Evolutionary conservation across 2,797 vertebrate species (phyloP).

Genomic region (Monodelphis domestica): DNA sequence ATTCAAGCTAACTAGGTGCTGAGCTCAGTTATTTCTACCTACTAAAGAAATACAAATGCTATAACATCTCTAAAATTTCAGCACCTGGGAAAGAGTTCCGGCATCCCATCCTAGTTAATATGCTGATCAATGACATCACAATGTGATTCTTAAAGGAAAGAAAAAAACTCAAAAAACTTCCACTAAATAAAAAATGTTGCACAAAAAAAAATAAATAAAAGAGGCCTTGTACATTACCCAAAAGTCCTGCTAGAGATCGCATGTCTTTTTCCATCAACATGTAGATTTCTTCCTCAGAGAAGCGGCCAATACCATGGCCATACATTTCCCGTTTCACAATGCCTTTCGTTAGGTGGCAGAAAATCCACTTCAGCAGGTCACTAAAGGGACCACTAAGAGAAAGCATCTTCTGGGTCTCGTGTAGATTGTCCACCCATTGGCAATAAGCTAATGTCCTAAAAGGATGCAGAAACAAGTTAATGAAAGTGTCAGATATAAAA

Average conservation of each 20-base stretch:
- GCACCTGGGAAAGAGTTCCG: not conserved
- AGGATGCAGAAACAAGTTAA: conserved; percentile 72
- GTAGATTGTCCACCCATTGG: conserved; percentile 98
- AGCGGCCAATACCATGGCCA: conserved; percentile 97
- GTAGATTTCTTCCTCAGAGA: conserved; percentile 96
- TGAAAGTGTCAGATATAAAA: conserved; percentile 31
- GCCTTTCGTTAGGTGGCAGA: conserved; percentile 95
- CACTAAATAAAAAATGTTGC: not conserved
- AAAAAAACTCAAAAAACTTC: conserved; percentile 21
- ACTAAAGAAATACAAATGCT: not conserved
- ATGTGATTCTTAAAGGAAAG: conserved; percentile 23
- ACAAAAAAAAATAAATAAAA: not conserved
- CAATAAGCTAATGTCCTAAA: conserved; percentile 97
- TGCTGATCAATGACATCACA: not conserved
- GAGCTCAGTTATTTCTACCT: not conserved
- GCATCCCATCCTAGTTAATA: not conserved
- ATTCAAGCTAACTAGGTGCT: not conserved
- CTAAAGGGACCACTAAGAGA: conserved; percentile 95
- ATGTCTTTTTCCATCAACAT: conserved; percentile 98
- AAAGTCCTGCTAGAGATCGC: conserved; percentile 93
- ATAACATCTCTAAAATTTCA: not conserved
- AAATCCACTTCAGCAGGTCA: conserved; percentile 95
- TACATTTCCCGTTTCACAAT: conserved; percentile 98
- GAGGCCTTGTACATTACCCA: conserved; percentile 88
- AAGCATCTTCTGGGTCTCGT: conserved; percentile 97